phyloP scores from a whole-genome alignment of 2,888 invertebrate species.

The Hypomecis punctinalis region DNA sequence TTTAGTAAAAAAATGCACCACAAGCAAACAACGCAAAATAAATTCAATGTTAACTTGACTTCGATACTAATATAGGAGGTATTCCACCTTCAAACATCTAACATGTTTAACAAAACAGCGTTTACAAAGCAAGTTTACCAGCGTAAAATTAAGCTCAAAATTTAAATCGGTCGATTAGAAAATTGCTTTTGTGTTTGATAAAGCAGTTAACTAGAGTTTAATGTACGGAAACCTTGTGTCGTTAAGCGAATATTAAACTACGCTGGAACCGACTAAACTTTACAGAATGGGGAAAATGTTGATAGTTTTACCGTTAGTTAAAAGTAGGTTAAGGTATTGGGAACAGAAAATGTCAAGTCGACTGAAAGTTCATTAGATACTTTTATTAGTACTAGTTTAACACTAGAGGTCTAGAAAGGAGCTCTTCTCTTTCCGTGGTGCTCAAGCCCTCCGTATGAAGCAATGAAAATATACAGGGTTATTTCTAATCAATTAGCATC shows the following conservation, averaged over 20 bases:
- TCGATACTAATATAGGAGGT: background rate
- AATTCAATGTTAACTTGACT: background rate
- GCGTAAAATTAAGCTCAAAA: conserved; percentile 26
- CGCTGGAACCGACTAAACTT: conserved; percentile 32
- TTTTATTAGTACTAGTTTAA: no score
- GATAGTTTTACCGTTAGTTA: conserved; percentile 5
- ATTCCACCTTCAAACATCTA: conserved; percentile 7
- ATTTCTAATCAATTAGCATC: no score
- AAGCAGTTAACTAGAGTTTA: conserved; percentile 40
- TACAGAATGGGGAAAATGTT: conserved; percentile 12
- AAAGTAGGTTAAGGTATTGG: background rate
- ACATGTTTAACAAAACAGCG: conserved; percentile 19
- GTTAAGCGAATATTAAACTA: conserved; percentile 31
- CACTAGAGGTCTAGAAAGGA: no score
- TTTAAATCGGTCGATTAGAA: conserved; percentile 37
- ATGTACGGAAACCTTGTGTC: conserved; percentile 30
- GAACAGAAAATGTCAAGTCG: background rate
- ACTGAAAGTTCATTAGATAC: background rate
- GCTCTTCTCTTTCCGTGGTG: no score
- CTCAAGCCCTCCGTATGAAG: no score
- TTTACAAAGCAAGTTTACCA: conserved; percentile 24
- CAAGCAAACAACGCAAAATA: background rate
- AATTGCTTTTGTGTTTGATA: conserved; percentile 33
- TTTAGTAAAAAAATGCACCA: no score
- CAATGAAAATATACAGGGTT: no score